phyloP scores from a whole-genome alignment of 2,888 invertebrate genomes.

The Apantesis nais region DNA sequence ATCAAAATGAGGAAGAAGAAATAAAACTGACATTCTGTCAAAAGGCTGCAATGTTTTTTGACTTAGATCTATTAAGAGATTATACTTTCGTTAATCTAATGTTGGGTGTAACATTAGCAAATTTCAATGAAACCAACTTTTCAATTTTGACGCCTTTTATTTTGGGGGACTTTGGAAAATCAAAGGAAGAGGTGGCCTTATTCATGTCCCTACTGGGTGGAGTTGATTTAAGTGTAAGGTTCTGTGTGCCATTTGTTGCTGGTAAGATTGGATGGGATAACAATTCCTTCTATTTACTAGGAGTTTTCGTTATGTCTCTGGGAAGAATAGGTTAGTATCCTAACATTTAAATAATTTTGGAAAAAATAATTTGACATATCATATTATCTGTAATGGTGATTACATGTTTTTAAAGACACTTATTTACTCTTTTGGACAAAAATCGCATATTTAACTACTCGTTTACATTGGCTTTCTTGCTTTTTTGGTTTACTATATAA shows the following conservation, averaged over 20 bases:
- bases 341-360: neutral
- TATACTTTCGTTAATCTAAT: conserved; percentile 89
- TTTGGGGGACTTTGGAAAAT: conserved; percentile 88
- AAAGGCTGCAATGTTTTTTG: conserved; percentile 88
- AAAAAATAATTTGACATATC: neutral
- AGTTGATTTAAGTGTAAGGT: conserved; percentile 87
- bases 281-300: conserved; percentile 89
- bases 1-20: conserved; percentile 56
- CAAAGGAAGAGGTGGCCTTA: conserved; percentile 86
- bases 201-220: conserved; percentile 89
- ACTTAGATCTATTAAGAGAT: conserved; percentile 89
- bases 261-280: conserved; percentile 90
- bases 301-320: conserved; percentile 85
- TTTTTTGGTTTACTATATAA: too few species aligned
- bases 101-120: conserved; percentile 89
- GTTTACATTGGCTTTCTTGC: too few species aligned
- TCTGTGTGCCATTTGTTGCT: conserved; percentile 89
- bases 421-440: too few species aligned
- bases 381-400: neutral
- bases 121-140: conserved; percentile 90
- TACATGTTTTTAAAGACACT: neutral
- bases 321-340: conserved; percentile 13
- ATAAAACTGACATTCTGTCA: conserved; percentile 75
- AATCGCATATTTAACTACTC: too few species aligned
- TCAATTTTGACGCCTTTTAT: conserved; percentile 90